Conservation (phyloP, 2,888 invertebrate genomes). For the Acanthosepion lycidas region DNA sequence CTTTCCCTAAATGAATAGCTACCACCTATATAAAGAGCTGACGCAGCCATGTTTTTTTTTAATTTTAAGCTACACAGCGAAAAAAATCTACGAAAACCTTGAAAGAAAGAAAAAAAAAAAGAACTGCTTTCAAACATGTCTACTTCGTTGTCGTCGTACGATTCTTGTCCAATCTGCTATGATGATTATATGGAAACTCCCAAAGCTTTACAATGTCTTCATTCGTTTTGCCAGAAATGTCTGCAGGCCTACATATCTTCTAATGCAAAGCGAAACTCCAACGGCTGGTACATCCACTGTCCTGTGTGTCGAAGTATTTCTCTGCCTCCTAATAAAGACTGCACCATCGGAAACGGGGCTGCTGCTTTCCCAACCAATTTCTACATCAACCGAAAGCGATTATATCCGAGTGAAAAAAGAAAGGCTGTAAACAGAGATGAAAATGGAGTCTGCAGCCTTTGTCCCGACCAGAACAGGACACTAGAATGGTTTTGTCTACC, state of each 20-base stretch:
- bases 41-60: background rate
- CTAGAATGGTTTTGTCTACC: background rate
- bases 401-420: background rate
- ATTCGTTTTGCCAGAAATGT: background rate
- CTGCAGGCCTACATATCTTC: background rate
- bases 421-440: background rate
- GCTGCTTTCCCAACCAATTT: background rate
- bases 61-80: background rate
- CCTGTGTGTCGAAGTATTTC: background rate
- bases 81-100: background rate
- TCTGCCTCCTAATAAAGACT: background rate
- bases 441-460: background rate
- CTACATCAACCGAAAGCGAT: background rate
- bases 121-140: background rate
- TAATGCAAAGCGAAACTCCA: background rate
- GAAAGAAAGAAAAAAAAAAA: too few relatives aligned
- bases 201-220: background rate
- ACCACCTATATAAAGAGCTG: background rate
- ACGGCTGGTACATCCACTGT: background rate
- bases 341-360: background rate
- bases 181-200: background rate
- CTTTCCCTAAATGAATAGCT: too few relatives aligned
- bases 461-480: background rate
- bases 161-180: background rate
- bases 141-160: background rate